Base-by-base conservation (phyloP, 2,888 invertebrate species). In the Cephus sareptanus region DNA sequence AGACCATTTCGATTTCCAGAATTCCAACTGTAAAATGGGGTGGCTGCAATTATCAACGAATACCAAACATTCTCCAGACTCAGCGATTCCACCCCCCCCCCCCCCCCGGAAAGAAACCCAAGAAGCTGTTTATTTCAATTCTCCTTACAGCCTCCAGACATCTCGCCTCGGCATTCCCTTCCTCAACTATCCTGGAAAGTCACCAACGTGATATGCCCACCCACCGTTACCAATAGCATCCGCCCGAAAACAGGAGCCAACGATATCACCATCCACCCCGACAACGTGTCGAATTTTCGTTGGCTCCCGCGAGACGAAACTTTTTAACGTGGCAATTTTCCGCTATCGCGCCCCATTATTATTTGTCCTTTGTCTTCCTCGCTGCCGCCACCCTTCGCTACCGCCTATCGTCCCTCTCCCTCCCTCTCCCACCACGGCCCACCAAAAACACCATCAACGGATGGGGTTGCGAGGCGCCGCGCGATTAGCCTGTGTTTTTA, bases 271-370 rank as follows among this genome's bases (percentile, higher is more conserved):
- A n/a, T n/a, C 75, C 56, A 35, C 12, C 74, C 37, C 34, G 13
- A 30, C 34, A 33, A 35, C 74, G 13, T 74, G 34, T 35, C 74
- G 56, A 75, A 40, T 56, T 56, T 33, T 37, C 68, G 75, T 40
- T 71, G 33, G 13, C 11, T 69, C 70, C 75, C 71, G 69, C 71
- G 75, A 33, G 77, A 70, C 74, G 75, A 77, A 77, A 77, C 77
- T 77, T 77, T 77, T 75, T 71, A 77, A 77, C 74, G 77, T 75
- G 75, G 77, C 77, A 77, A 77, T 77, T 77, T 77, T 77, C 77
- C 77, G 77, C 77, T 77, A 77, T 77, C 77, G 77, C 75, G 34
- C 71, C 37, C 74, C 75, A 77, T 77, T 77, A 77, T 77, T 77
- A 77, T 77, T 77, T 77, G 56, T 75, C 75, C 71, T 75, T 77